These are phyloP conservation scores for Caenorhabditis macrosperma DNA, from an alignment of 2,888 invertebrate species.

Conservation along the genomic window DNA sequence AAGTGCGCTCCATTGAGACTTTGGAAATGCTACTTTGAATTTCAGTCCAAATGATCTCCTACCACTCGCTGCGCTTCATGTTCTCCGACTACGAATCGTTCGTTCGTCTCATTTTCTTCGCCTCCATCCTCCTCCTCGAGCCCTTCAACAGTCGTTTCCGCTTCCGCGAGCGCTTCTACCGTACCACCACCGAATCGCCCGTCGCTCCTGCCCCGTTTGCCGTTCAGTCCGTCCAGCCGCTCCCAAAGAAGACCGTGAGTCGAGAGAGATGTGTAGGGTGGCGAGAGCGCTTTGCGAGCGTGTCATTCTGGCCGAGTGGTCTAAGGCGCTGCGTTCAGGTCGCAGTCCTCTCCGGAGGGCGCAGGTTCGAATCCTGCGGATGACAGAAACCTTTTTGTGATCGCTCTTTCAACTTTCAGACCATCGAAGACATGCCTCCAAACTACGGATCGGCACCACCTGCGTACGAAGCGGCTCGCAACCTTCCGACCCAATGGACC, in stretches of 20 bases:
- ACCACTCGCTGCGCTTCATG: conserved; percentile 28
- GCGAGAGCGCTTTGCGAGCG: background rate
- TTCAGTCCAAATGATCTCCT: conserved; percentile 37
- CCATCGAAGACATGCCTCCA: conserved; percentile 37
- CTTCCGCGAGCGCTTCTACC: conserved; percentile 51
- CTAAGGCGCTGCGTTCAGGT: conserved; percentile 90
- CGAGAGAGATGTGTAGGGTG: background rate
- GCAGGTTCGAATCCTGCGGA: conserved; percentile 76
- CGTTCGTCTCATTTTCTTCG: conserved; percentile 44
- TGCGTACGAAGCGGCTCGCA: conserved; percentile 23
- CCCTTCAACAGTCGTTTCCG: conserved; percentile 49
- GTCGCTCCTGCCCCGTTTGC: background rate
- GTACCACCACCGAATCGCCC: conserved; percentile 5
- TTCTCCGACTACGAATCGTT: conserved; percentile 45
- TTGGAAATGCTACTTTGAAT: background rate
- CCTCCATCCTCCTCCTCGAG: conserved; percentile 39
- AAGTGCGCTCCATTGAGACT: background rate
- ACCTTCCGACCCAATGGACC: conserved; percentile 33
- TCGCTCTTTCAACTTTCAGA: conserved; percentile 9
- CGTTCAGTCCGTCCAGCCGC: conserved; percentile 15
- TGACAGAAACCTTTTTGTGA: conserved; percentile 28
- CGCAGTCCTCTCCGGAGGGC: conserved; percentile 84
- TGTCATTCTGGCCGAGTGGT: conserved; percentile 84
- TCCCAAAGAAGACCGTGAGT: conserved; percentile 27
- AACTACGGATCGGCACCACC: conserved; percentile 38